Evolutionary conservation across 2,888 invertebrate genomes (phyloP), one percentile per base, ranked within the genome.

Genomic region (Germaria angustata): DNA sequence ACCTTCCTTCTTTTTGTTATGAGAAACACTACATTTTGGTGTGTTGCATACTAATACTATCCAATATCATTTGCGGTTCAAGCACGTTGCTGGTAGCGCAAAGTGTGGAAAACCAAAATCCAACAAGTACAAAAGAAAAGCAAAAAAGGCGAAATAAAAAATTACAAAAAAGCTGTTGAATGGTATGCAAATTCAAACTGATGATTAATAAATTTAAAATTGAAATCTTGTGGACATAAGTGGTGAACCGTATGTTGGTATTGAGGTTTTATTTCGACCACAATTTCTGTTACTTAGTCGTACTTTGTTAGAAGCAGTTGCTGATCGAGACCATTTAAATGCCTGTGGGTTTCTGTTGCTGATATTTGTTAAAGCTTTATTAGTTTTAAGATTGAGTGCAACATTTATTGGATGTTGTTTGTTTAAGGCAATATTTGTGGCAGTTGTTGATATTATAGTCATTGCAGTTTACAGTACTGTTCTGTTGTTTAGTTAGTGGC

Each of bases 191-290:
- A 85, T 84, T 85, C 76, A 85, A 82, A 85, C 84, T 85, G 84
- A 85, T 84, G 85, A 85, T 84, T 85, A 85, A 85, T 85, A 85
- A 85, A 85, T 85, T 82, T 85, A 61, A 84, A 85, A 84, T 84
- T 85, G 84, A 81, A 85, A 85, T 85, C 81, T 80, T 84, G 85
- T 85, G 80, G 84, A 85, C 84, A 84, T 84, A 84, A 85, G 84
- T 82, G 80, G 84, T 75, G 72, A 84, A 78, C 80, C 69, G 84
- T 75, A 66, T 81, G 73, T 65, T 63, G 36, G 81, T 55, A 75
- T 77, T 80, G 75, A 84, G 76, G 22, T 61, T 53, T 81, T 73
- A 68, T 80, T 61, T 71, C 51, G 28, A 6, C 28, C 28, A 28
- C 28, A 5, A 3, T 76, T 71, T 76, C 24, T 65, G 75, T 77